These are phyloP conservation scores for Anas flavirostris DNA, from an alignment of 2,797 vertebrate species.

Conservation along the genomic window DNA sequence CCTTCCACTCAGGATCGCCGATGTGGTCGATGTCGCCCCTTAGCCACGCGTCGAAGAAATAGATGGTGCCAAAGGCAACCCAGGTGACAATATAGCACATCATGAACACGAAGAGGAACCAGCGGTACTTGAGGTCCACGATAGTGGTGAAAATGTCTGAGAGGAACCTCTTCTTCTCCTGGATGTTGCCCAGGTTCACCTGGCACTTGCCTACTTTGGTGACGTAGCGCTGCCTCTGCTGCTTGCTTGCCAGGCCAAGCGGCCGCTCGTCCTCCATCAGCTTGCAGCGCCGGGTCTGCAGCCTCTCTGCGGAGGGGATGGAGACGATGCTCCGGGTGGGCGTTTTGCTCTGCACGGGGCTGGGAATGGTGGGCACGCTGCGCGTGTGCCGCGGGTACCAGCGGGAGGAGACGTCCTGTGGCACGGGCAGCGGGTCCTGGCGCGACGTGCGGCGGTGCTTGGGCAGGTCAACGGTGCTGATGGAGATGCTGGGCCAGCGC, in stretches of 20 bases:
- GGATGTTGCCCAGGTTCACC: conserved; percentile 85
- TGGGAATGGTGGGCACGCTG: conserved; percentile 55
- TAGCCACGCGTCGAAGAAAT: conserved; percentile 81
- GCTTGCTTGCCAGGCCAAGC: conserved; percentile 27
- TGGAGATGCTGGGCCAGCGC: conserved; percentile 33
- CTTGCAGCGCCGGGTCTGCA: conserved; percentile 77
- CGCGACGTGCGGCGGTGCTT: conserved; percentile 21
- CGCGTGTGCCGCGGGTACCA: conserved; percentile 60
- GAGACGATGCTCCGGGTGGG: conserved; percentile 12
- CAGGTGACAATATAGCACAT: conserved; percentile 86
- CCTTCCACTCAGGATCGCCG: conserved; percentile 76
- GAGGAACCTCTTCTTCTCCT: conserved; percentile 84
- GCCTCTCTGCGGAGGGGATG: conserved; percentile 35
- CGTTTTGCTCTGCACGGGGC: neutral
- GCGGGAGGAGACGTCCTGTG: conserved; percentile 61
- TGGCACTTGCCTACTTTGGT: conserved; percentile 87
- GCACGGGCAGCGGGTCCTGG: neutral
- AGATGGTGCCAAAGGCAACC: conserved; percentile 82
- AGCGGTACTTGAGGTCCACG: conserved; percentile 87
- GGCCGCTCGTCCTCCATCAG: conserved; percentile 80
- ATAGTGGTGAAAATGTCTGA: conserved; percentile 88
- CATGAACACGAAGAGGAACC: conserved; percentile 89
- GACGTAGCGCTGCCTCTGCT: conserved; percentile 83
- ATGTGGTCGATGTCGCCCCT: conserved; percentile 80
- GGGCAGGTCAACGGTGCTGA: conserved; percentile 50